Conservation (phyloP, 2,113 vertebrate species). For the Zootoca vivipara region DNA sequence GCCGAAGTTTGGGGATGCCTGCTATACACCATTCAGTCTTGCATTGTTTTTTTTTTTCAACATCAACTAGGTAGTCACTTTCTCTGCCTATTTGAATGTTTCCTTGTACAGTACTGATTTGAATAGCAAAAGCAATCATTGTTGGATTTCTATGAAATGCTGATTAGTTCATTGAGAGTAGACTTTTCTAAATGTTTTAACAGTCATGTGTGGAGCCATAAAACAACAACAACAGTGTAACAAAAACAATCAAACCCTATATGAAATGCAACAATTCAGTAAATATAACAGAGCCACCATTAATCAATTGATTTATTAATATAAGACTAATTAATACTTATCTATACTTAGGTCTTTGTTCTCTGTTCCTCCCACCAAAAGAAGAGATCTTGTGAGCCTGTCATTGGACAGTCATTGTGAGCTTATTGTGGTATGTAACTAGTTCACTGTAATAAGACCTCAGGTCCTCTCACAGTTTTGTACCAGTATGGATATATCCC, state of each 20-base stretch:
- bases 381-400: not conserved
- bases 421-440: not conserved
- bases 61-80: not conserved
- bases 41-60: no score
- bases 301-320: constrained; percentile 4
- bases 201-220: constrained; percentile 21
- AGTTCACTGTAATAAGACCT: not conserved
- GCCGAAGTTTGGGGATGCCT: no score
- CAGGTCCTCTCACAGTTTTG: not conserved
- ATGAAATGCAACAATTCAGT: constrained; percentile 34
- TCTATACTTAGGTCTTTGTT: not conserved
- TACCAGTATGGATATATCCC: not conserved
- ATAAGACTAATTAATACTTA: constrained; percentile 1
- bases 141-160: constrained; percentile 43
- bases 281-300: constrained; percentile 35
- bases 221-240: constrained; percentile 5
- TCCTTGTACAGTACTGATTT: constrained; percentile 22
- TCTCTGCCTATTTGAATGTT: constrained; percentile 12
- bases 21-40: no score
- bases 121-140: constrained; percentile 31
- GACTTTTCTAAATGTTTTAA: constrained; percentile 30
- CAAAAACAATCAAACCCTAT: constrained; percentile 35
- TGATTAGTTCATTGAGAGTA: constrained; percentile 21
- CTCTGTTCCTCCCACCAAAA: no score
- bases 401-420: not conserved